Percentiles rank a stretch among this genome's conserved stretches.
Conservation (phyloP, 2,888 invertebrate genomes). For the Metopia argyrocephala region DNA sequence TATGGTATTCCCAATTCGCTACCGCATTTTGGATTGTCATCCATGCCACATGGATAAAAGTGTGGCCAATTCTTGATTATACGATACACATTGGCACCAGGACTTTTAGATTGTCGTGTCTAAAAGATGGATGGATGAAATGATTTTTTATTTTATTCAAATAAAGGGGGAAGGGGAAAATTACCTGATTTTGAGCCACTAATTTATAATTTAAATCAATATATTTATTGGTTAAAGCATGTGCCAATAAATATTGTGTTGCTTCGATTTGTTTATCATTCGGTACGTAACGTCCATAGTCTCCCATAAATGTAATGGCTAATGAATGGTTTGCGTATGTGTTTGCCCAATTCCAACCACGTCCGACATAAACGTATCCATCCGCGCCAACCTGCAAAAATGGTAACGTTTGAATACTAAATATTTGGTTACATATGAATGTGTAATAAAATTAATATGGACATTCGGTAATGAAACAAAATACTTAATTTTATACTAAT, state of each 20-base stretch:
- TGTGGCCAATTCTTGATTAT: constrained; percentile 80
- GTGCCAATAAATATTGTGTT: constrained; percentile 77
- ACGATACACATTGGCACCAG: constrained; percentile 79
- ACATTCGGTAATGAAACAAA: too few species aligned
- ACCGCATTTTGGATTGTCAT: constrained; percentile 72
- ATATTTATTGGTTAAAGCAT: constrained; percentile 78
- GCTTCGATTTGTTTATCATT: constrained; percentile 78
- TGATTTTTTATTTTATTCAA: not conserved
- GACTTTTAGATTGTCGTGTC: constrained; percentile 79
- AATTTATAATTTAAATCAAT: constrained; percentile 79
- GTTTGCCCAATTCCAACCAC: constrained; percentile 80
- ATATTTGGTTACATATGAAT: constrained; percentile 5
- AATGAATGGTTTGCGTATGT: constrained; percentile 79
- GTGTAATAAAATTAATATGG: not conserved
- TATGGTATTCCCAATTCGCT: constrained; percentile 73
- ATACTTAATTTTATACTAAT: not conserved
- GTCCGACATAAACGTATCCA: constrained; percentile 80
- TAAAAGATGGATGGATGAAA: constrained; percentile 52
- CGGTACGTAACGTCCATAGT: constrained; percentile 78
- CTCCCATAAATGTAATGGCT: constrained; percentile 80
- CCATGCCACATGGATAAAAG: constrained; percentile 76
- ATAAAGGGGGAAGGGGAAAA: not conserved
- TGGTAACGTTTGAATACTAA: not conserved
- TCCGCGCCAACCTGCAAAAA: constrained; percentile 80
- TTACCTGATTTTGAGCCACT: constrained; percentile 80